Percentiles rank a stretch among this genome's conserved stretches.
Conservation (phyloP, 1,140 invertebrate genomes). For the Achroia grisella region DNA sequence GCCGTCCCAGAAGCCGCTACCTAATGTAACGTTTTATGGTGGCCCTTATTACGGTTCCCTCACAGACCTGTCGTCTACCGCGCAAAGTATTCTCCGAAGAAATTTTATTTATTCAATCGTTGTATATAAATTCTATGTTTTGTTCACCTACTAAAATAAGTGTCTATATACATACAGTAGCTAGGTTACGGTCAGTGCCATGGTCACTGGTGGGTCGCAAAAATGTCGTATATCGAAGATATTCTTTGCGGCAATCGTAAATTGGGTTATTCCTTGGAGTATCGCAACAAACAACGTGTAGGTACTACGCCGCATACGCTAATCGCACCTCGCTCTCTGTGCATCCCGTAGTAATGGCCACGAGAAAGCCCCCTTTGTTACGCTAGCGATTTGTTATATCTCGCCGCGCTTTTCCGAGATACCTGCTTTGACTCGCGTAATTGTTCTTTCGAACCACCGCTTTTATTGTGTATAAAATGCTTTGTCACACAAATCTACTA, state of each 20-base stretch:
- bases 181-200: neutral
- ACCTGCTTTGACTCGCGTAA: slow-evolving; percentile 67
- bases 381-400: slow-evolving; percentile 66
- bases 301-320: slow-evolving; percentile 64
- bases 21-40: slow-evolving; percentile 72
- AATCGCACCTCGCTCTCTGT: slow-evolving; percentile 56
- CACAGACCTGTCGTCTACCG: slow-evolving; percentile 31
- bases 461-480: slow-evolving; percentile 65
- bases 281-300: slow-evolving; percentile 30
- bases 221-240: slow-evolving; percentile 52
- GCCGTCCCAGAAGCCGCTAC: slow-evolving; percentile 66
- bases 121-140: slow-evolving; percentile 20
- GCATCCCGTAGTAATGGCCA: slow-evolving; percentile 61
- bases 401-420: slow-evolving; percentile 55
- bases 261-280: slow-evolving; percentile 52
- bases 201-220: slow-evolving; percentile 47
- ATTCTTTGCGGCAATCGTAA: slow-evolving; percentile 73
- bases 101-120: slow-evolving; percentile 39
- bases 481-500: slow-evolving; percentile 66
- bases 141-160: slow-evolving; percentile 15
- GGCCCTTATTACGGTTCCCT: slow-evolving; percentile 65
- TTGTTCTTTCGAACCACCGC: slow-evolving; percentile 66
- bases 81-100: slow-evolving; percentile 16
- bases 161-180: neutral
- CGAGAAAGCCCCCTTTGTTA: slow-evolving; percentile 70